These are phyloP conservation scores for Leucophora obtusa DNA, from an alignment of 2,888 invertebrate species.

Conservation along the genomic window DNA sequence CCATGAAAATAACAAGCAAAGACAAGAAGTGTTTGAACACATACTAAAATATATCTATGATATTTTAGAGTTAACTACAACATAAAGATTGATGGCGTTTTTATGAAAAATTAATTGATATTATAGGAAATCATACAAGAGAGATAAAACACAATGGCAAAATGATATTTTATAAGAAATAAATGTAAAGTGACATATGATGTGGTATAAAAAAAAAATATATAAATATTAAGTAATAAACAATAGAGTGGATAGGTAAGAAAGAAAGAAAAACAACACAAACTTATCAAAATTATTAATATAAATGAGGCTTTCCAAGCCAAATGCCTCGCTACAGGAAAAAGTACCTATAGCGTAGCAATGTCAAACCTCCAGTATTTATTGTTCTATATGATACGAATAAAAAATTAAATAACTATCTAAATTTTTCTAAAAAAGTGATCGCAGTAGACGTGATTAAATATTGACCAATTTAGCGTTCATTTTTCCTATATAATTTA, in stretches of 20 bases:
- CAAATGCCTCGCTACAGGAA: too few relatives aligned
- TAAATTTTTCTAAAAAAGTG: too few relatives aligned
- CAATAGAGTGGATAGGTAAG: background rate
- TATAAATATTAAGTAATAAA: background rate
- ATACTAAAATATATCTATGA: background rate
- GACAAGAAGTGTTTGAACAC: background rate
- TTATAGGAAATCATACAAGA: background rate
- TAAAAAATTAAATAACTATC: too few relatives aligned
- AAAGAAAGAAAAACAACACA: too few relatives aligned
- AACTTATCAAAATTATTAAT: too few relatives aligned
- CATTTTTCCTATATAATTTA: too few relatives aligned
- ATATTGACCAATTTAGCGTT: too few relatives aligned
- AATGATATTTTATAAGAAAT: background rate
- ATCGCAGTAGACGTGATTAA: too few relatives aligned
- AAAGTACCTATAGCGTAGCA: too few relatives aligned
- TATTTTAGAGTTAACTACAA: background rate
- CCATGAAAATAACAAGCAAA: background rate
- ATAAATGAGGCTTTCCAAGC: too few relatives aligned
- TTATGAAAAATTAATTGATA: constrained; percentile 6
- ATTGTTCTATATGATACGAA: too few relatives aligned
- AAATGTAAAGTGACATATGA: background rate
- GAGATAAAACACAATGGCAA: background rate
- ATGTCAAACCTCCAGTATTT: too few relatives aligned
- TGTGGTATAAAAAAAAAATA: background rate
- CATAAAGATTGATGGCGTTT: background rate